Evolutionary conservation across 2,888 invertebrate species (phyloP).

Genomic region (Himalopsyche japonica): DNA sequence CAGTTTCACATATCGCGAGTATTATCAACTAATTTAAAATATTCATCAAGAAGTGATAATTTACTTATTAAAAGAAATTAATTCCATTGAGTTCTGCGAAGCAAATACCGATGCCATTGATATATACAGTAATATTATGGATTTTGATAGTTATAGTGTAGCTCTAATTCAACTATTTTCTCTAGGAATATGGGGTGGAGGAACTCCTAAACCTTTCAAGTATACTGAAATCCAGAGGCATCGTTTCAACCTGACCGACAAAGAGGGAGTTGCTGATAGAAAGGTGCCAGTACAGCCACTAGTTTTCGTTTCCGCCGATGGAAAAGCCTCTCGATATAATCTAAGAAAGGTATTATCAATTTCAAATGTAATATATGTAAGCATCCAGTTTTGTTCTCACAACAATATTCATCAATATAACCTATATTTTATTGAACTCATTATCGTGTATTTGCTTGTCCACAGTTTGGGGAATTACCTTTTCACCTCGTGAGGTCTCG

Average conservation of each 20-base stretch:
- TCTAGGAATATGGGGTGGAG: constrained; percentile 88
- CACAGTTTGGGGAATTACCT: constrained; percentile 90
- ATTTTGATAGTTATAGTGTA: too few relatives aligned
- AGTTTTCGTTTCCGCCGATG: constrained; percentile 89
- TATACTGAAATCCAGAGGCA: constrained; percentile 97
- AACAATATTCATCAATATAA: too few relatives aligned
- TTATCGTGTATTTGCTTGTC: not conserved
- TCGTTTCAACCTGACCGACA: constrained; percentile 83
- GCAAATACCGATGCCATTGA: too few relatives aligned
- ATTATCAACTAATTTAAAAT: too few relatives aligned
- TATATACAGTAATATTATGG: too few relatives aligned
- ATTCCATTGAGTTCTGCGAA: too few relatives aligned
- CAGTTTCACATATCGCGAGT: too few relatives aligned
- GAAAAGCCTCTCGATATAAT: constrained; percentile 87
- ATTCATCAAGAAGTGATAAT: too few relatives aligned
- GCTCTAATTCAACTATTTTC: not conserved
- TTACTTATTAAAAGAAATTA: too few relatives aligned
- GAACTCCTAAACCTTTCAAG: constrained; percentile 91
- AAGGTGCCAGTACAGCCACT: constrained; percentile 95
- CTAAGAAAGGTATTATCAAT: constrained; percentile 92
- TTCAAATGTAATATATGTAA: too few relatives aligned
- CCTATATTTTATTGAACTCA: not conserved
- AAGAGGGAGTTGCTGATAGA: constrained; percentile 86
- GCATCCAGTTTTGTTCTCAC: too few relatives aligned
- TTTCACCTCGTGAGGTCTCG: constrained; percentile 92